Evolutionary conservation across 2,113 vertebrate species (phyloP).

Genomic region (Scomber scombrus): DNA sequence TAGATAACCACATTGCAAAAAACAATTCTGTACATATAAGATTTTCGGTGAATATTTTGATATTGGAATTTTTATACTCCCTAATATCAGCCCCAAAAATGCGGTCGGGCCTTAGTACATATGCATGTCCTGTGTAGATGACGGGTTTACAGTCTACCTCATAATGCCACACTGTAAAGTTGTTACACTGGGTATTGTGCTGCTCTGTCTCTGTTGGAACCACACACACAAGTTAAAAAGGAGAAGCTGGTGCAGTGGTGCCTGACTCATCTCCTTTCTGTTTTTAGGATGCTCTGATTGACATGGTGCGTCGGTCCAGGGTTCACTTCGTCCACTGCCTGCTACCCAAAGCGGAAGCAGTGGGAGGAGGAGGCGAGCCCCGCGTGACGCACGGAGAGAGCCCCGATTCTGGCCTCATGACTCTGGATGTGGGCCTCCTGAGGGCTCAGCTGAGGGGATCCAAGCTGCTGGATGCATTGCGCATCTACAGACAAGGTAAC

Average conservation of each 20-base stretch:
- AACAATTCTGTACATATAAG: too few relatives aligned
- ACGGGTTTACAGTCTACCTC: too few relatives aligned
- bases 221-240: not conserved
- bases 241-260: not conserved
- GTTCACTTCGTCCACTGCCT: slow-evolving; percentile 96
- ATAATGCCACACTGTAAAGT: too few relatives aligned
- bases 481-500: slow-evolving; percentile 96
- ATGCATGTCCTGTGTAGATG: too few relatives aligned
- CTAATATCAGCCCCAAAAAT: too few relatives aligned
- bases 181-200: not conserved
- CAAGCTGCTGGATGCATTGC: slow-evolving; percentile 93
- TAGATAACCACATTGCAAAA: too few relatives aligned
- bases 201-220: not conserved
- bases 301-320: slow-evolving; percentile 94
- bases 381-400: slow-evolving; percentile 89
- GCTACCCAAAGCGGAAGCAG: slow-evolving; percentile 89
- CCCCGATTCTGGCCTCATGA: slow-evolving; percentile 92
- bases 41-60: too few relatives aligned
- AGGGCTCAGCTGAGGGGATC: slow-evolving; percentile 94
- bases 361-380: slow-evolving; percentile 86
- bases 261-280: not conserved
- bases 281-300: slow-evolving; percentile 93
- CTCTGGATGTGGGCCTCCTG: slow-evolving; percentile 91
- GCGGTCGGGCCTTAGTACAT: too few relatives aligned
- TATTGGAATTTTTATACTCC: too few relatives aligned